Percentiles rank a stretch among this genome's conserved stretches.
Conservation (phyloP, 2,888 invertebrate genomes). For the Piscicola geometra region DNA sequence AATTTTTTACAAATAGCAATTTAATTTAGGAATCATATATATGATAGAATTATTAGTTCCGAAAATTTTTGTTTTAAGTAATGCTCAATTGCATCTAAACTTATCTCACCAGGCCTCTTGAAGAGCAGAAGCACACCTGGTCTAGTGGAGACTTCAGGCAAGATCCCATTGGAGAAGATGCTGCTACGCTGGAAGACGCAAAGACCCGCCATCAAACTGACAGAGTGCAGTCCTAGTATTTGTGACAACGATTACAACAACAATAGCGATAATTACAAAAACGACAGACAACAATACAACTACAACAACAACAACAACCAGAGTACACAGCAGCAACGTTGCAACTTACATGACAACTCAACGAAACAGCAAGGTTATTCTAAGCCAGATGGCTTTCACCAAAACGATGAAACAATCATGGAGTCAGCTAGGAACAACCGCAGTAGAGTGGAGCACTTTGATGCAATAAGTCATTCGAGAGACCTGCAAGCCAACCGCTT, state of each 20-base stretch:
- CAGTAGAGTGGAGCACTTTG: neutral
- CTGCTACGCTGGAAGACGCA: neutral
- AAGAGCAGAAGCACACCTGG: slow-evolving; percentile 93
- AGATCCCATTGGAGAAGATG: slow-evolving; percentile 63
- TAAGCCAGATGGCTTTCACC: neutral
- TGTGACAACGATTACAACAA: slow-evolving; percentile 8
- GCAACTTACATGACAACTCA: neutral
- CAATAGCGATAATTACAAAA: neutral
- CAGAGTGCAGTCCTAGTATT: neutral
- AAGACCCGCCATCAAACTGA: neutral
- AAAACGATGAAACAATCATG: neutral
- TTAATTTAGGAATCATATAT: no score
- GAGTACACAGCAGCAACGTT: neutral
- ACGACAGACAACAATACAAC: no score
- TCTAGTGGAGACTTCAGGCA: slow-evolving; percentile 84
- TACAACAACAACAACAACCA: neutral
- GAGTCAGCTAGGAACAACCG: neutral
- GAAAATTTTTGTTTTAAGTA: neutral
- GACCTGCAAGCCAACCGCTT: no score
- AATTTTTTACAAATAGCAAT: no score
- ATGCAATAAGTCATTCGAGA: no score
- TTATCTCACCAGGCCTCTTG: slow-evolving; percentile 70
- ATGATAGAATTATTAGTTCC: no score
- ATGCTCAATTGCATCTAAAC: neutral
- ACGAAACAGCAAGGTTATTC: no score